Evolutionary conservation across 2,888 invertebrate genomes (phyloP).

Genomic region (Stenchaetothrips biformis): DNA sequence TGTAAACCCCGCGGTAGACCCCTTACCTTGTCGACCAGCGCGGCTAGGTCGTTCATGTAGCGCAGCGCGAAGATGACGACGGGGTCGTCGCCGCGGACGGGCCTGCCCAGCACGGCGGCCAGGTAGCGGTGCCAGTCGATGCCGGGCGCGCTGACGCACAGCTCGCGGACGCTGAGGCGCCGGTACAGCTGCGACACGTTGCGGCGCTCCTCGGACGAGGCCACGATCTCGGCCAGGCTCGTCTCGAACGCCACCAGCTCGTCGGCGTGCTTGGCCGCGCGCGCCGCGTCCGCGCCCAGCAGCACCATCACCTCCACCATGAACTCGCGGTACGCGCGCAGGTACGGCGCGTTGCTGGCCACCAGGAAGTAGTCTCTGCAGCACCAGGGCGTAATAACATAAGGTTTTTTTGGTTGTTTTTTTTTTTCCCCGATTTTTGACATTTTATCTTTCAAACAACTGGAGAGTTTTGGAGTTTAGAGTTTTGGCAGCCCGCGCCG

Average conservation of each 20-base stretch:
- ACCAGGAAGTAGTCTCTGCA: constrained; percentile 56
- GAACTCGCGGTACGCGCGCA: constrained; percentile 74
- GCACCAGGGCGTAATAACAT: too few species aligned
- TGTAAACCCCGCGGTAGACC: too few species aligned
- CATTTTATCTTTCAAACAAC: too few species aligned
- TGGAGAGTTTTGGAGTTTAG: too few species aligned
- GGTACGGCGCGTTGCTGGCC: constrained; percentile 59
- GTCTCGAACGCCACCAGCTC: constrained; percentile 77
- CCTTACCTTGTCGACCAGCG: constrained; percentile 52
- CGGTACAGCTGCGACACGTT: constrained; percentile 81
- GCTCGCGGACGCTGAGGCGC: constrained; percentile 66
- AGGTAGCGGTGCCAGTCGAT: constrained; percentile 70
- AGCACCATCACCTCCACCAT: constrained; percentile 66
- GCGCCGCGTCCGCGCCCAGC: constrained; percentile 62
- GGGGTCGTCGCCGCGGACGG: constrained; percentile 57
- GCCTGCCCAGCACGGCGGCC: constrained; percentile 60
- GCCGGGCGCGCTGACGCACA: constrained; percentile 62
- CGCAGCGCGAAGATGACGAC: constrained; percentile 69
- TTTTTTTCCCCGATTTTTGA: too few species aligned
- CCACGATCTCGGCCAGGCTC: constrained; percentile 67
- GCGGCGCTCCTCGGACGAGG: constrained; percentile 70
- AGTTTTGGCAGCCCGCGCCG: too few species aligned
- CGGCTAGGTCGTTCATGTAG: constrained; percentile 64
- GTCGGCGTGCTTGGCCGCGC: constrained; percentile 61
- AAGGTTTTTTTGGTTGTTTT: too few species aligned